phyloP scores from a whole-genome alignment of 92 coral and sea anemone genomes.

The Phenganax subtilis region DNA sequence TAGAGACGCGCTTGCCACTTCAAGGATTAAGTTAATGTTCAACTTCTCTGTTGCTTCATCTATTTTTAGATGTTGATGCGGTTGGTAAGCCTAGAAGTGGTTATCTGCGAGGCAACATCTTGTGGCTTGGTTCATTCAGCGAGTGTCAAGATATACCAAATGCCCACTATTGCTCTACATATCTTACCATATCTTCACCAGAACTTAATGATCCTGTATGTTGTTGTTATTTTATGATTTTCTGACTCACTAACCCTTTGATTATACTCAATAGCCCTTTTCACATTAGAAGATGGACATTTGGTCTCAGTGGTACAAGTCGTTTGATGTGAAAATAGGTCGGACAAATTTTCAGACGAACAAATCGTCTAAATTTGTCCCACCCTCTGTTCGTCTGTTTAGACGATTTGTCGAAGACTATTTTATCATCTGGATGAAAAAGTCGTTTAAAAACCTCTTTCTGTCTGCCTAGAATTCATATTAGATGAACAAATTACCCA shows the following conservation, averaged over 20 bases:
- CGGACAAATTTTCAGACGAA: too few relatives aligned
- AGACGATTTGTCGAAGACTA: too few relatives aligned
- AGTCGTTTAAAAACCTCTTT: too few relatives aligned
- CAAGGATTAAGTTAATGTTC: not conserved
- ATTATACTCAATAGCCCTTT: too few relatives aligned
- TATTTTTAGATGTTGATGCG: conserved; percentile 40
- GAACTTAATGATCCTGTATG: not conserved
- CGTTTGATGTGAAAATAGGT: too few relatives aligned
- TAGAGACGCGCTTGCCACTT: not conserved
- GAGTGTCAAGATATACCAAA: conserved; percentile 39
- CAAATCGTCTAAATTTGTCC: too few relatives aligned
- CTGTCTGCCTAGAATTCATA: too few relatives aligned
- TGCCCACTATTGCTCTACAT: conserved; percentile 41
- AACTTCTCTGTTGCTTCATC: not conserved
- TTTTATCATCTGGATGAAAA: too few relatives aligned
- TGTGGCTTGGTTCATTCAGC: conserved; percentile 38
- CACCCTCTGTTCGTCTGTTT: too few relatives aligned
- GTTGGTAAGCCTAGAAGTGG: conserved; percentile 47
- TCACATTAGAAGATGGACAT: too few relatives aligned
- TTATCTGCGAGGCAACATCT: conserved; percentile 1
- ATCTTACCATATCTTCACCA: conserved; percentile 1
- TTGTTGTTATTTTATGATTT: conserved; percentile 1
- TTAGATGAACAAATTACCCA: too few relatives aligned
- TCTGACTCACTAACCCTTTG: not conserved
- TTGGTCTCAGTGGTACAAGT: too few relatives aligned